phyloP scores from a whole-genome alignment of 1,140 invertebrate species.

The Bombus sylvicola region DNA sequence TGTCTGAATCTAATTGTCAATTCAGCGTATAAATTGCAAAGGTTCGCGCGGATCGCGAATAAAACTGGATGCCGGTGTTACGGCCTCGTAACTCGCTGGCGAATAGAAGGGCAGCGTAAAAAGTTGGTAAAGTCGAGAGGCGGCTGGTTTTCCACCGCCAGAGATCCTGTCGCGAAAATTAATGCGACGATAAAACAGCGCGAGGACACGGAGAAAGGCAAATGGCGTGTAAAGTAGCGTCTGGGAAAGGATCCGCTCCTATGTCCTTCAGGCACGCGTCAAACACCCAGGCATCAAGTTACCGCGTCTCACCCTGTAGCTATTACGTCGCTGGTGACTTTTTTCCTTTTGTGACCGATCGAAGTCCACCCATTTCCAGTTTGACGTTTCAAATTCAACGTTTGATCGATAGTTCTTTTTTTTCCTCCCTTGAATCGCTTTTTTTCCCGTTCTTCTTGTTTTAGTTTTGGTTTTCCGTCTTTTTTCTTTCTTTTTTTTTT shows the following conservation, averaged over 20 bases:
- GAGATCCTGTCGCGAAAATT: constrained; percentile 29
- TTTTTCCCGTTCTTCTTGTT: background rate
- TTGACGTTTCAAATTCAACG: constrained; percentile 48
- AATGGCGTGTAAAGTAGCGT: constrained; percentile 52
- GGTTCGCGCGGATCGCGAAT: background rate
- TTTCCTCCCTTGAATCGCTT: background rate
- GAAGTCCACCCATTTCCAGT: constrained; percentile 52
- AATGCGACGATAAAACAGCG: constrained; percentile 46
- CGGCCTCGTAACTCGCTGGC: constrained; percentile 13
- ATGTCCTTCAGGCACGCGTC: constrained; percentile 57
- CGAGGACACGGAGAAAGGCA: constrained; percentile 30
- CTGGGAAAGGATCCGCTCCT: constrained; percentile 41
- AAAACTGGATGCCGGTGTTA: background rate
- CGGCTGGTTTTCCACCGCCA: background rate
- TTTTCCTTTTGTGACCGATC: constrained; percentile 27
- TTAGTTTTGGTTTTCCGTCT: background rate
- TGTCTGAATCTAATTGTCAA: too few relatives aligned
- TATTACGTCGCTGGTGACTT: constrained; percentile 66
- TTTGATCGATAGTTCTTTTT: constrained; percentile 64
- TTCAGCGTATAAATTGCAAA: background rate
- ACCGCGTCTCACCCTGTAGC: constrained; percentile 51
- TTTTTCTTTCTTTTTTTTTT: background rate
- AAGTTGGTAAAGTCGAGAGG: constrained; percentile 26
- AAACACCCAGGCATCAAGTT: constrained; percentile 58
- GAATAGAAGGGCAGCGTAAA: background rate